Evolutionary conservation across 2,113 vertebrate genomes (phyloP), one percentile per base, ranked within the genome.

Genomic region (Paramisgurnus dabryanus): DNA sequence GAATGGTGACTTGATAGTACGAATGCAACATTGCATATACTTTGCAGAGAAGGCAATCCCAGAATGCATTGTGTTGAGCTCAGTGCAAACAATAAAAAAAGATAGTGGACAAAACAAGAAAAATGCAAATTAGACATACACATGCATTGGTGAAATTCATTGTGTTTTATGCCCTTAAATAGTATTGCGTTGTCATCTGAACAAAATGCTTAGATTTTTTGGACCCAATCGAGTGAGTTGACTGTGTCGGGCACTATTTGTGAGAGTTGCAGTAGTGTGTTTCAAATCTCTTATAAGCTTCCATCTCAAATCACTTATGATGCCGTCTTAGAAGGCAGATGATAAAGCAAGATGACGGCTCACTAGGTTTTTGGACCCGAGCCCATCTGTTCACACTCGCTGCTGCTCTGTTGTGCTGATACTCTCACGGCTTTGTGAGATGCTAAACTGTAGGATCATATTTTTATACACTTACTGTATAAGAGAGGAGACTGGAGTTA

Each of bases 371-470:
- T n/a, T n/a, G 55, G 17, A 57, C 45, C 6, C 13, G 50, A 13
- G 50, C 50, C 50, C 57, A 22, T 74, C 71, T 74, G 71, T 47
- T 74, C 41, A 61, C 12, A 34, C 57, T 61, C 17, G 1, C 39
- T 58, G 50, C 50, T 41, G 34, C 27, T 55, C 47, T 53, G 22
- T 39, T 53, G 10, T n/a, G 9, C 17, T 67, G 43, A 18, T 67
- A 67, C 18, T 17, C 69, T 40, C 50, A 40, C 41, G 39, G 22
- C 69, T 72, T 72, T 11, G 69, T 18, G 34, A 6, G 34, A 72
- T 72, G 34, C 34, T 41, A 47, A 18, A 67, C 66, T 47, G 66
- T 18, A 39, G 4, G 47, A 2, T 55, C 50, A 12, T 1, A 34
- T 34, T 34, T 53, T 53, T 13, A 53, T 53, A 53, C 50, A 53